Percentiles rank a stretch among this genome's conserved stretches.
phyloP scores from a whole-genome alignment of 2,797 vertebrate genomes.

The Peromyscus aztecus region DNA sequence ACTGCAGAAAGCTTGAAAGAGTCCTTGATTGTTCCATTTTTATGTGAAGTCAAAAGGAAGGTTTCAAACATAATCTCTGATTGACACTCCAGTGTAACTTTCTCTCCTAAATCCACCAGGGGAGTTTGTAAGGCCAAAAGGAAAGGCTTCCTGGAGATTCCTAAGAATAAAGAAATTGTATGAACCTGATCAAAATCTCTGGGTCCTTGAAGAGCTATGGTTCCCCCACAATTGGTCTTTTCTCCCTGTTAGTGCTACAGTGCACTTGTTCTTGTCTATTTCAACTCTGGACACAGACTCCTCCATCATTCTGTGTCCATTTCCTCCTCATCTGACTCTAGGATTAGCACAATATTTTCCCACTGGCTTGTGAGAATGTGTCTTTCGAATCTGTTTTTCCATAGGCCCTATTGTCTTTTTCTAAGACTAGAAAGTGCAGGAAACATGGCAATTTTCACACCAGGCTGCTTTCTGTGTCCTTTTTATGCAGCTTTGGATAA shows the following conservation, averaged over 20 bases:
- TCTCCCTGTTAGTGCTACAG: background rate
- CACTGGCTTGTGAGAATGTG: no score
- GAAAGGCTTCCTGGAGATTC: background rate
- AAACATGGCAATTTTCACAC: background rate
- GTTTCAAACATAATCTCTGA: background rate
- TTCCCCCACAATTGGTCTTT: background rate
- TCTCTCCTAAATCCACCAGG: background rate
- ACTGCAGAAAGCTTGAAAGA: rapidly evolving
- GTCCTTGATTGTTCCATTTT: rapidly evolving
- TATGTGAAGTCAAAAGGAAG: background rate
- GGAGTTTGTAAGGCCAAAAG: background rate
- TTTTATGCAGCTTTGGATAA: background rate
- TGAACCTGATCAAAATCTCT: rapidly evolving
- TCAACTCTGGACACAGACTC: background rate
- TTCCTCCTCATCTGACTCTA: background rate
- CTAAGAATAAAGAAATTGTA: background rate
- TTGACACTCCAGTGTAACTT: background rate
- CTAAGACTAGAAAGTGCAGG: background rate
- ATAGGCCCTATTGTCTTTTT: background rate
- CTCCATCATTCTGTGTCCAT: background rate
- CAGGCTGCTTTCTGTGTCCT: background rate
- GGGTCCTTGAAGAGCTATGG: no score
- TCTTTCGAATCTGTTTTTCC: no score
- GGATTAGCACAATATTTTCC: background rate
- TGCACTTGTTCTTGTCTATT: background rate